Percentiles rank a stretch among this genome's conserved stretches.
phyloP scores from a whole-genome alignment of 2,113 vertebrate genomes.

The Rhinopithecus roxellana region DNA sequence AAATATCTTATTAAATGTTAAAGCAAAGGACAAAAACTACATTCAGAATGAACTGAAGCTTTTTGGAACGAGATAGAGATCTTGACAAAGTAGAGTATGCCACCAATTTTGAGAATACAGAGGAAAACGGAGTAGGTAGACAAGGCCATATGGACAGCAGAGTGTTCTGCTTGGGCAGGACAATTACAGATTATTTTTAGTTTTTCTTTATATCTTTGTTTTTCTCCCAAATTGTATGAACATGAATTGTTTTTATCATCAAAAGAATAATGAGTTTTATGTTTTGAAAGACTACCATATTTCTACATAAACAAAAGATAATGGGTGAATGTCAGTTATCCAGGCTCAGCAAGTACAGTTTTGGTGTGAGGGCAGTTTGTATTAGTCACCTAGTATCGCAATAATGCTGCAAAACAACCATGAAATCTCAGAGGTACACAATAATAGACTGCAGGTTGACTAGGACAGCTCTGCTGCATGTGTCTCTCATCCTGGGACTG shows the following conservation, averaged over 20 bases:
- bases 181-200: background rate
- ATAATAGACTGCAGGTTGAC: background rate
- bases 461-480: background rate
- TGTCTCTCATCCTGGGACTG: too few species aligned
- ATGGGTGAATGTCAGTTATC: background rate
- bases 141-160: fast-evolving
- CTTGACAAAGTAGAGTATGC: background rate
- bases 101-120: background rate
- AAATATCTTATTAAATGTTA: background rate
- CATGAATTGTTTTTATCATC: background rate
- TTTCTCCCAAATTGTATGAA: background rate
- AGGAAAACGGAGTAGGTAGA: background rate
- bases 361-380: background rate
- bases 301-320: background rate
- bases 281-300: background rate
- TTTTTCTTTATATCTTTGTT: background rate
- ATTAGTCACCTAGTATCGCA: background rate
- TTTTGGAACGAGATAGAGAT: background rate
- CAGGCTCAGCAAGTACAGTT: background rate
- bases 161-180: background rate
- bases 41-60: background rate
- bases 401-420: background rate
- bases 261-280: background rate
- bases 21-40: background rate
- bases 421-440: background rate